These are phyloP conservation scores for Nomada fabriciana DNA, from an alignment of 2,888 invertebrate species.

Conservation along the genomic window DNA sequence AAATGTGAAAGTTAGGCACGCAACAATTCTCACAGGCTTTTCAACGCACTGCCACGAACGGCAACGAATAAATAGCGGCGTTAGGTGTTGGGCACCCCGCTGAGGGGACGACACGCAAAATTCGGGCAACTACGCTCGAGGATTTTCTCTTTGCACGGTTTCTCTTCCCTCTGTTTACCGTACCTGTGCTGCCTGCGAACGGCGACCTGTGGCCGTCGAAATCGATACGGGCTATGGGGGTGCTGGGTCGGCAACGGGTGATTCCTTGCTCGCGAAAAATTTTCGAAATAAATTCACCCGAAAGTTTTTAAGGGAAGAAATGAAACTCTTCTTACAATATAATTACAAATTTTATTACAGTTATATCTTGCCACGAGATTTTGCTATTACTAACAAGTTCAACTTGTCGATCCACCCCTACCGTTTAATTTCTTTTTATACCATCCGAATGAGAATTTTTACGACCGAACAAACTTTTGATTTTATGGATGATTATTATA, in stretches of 20 bases:
- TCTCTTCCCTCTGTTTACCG: conserved; percentile 70
- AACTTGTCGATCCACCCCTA: too few species aligned
- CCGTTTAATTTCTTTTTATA: too few species aligned
- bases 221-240: conserved; percentile 17
- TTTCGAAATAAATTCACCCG: neutral
- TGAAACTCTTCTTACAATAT: too few species aligned
- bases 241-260: neutral
- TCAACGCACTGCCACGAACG: conserved; percentile 13
- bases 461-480: neutral
- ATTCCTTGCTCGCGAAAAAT: neutral
- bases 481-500: neutral
- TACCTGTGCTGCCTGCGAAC: neutral
- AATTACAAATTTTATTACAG: too few species aligned
- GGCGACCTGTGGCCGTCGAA: conserved; percentile 14
- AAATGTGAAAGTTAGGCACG: conserved; percentile 80
- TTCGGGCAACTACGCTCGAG: conserved; percentile 50
- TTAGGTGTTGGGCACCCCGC: conserved; percentile 77
- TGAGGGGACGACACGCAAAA: conserved; percentile 79
- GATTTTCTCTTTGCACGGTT: conserved; percentile 40
- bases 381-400: too few species aligned
- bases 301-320: too few species aligned
- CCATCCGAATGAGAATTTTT: too few species aligned
- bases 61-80: conserved; percentile 21
- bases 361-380: too few species aligned
- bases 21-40: conserved; percentile 24